A percentile compares a stretch with the other conserved stretches of the same genome.
Conservation (phyloP, 1,140 invertebrate genomes). For the Penaeus japonicus region DNA sequence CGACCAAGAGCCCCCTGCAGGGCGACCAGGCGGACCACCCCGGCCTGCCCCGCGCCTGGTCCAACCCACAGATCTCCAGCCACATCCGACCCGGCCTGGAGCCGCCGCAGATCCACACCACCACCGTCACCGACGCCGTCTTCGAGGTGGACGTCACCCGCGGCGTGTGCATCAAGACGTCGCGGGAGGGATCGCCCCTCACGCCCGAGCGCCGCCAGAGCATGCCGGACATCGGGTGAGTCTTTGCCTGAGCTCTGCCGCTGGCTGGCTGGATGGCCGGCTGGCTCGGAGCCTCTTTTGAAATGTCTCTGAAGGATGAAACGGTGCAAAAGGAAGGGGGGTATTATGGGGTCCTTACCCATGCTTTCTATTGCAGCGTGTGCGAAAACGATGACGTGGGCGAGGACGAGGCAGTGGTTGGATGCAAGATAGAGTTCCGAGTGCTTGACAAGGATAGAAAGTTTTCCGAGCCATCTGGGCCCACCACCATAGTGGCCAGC, state of each 20-base stretch:
- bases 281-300: background rate
- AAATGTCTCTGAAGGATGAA: background rate
- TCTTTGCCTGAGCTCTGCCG: background rate
- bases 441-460: slow-evolving; percentile 58
- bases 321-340: too few relatives aligned
- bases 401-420: slow-evolving; percentile 57
- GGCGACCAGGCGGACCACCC: slow-evolving; percentile 60
- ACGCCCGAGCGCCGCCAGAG: slow-evolving; percentile 58
- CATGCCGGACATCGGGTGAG: slow-evolving; percentile 59
- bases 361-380: slow-evolving; percentile 35
- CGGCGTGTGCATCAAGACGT: slow-evolving; percentile 71
- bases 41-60: slow-evolving; percentile 78
- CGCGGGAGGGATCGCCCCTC: slow-evolving; percentile 54
- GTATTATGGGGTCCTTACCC: too few relatives aligned
- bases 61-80: slow-evolving; percentile 70
- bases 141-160: slow-evolving; percentile 85
- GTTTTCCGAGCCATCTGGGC: slow-evolving; percentile 52
- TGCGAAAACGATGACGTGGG: slow-evolving; percentile 49
- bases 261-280: too few relatives aligned
- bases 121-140: slow-evolving; percentile 81
- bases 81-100: slow-evolving; percentile 67
- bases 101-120: slow-evolving; percentile 76
- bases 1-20: background rate
- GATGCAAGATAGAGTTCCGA: slow-evolving; percentile 59
- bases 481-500: slow-evolving; percentile 55